Conservation (phyloP, 2,113 vertebrate genomes). For the Ictidomys tridecemlineatus region DNA sequence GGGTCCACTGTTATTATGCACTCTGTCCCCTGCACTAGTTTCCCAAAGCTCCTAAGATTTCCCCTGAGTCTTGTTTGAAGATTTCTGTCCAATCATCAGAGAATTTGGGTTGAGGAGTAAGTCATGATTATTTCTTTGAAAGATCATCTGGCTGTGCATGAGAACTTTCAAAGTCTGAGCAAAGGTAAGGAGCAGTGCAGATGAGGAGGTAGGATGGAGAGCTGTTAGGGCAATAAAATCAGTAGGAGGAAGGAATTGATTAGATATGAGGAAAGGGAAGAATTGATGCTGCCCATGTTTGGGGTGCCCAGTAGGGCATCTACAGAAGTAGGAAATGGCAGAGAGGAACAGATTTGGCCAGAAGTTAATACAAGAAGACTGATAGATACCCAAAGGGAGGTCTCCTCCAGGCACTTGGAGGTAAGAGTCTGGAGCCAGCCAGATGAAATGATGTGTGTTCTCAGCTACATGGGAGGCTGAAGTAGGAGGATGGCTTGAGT, state of each 20-base stretch:
- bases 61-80: slow-evolving; percentile 12
- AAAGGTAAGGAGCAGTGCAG: background rate
- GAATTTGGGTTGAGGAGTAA: background rate
- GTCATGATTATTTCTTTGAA: background rate
- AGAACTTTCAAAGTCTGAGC: background rate
- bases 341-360: background rate
- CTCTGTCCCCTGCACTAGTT: background rate
- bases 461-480: background rate
- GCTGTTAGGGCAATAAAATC: background rate
- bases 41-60: background rate
- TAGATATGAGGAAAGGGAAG: background rate
- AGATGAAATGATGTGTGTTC: background rate
- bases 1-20: background rate
- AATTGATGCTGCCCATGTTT: background rate
- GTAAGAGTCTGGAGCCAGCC: background rate
- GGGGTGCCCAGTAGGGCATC: background rate
- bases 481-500: background rate
- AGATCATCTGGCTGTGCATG: background rate
- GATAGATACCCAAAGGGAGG: background rate
- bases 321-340: background rate
- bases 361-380: slow-evolving; percentile 1
- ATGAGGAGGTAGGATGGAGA: background rate
- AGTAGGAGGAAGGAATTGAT: background rate
- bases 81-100: background rate
- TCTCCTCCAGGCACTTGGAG: background rate